Evolutionary conservation across 2,797 vertebrate species (phyloP).

Genomic region (Chiloscyllium punctatum): DNA sequence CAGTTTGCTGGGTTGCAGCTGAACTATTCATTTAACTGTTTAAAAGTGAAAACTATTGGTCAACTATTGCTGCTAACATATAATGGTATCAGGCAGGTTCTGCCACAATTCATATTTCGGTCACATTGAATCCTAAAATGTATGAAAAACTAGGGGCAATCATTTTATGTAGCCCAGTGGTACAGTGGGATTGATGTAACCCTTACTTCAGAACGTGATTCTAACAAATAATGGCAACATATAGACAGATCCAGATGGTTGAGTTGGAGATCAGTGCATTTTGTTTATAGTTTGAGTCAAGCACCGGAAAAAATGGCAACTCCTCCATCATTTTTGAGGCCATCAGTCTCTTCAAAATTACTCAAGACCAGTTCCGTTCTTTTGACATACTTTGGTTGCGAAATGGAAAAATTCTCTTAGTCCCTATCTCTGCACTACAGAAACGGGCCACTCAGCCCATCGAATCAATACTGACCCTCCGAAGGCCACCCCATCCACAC

Average conservation of each 20-base stretch:
- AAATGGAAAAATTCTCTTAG: background rate
- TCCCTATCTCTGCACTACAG: no score
- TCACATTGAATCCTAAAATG: background rate
- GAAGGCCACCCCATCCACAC: no score
- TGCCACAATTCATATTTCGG: background rate
- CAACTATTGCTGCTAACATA: background rate
- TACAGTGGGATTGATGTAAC: background rate
- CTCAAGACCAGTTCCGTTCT: background rate
- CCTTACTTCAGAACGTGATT: background rate
- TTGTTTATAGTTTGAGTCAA: background rate
- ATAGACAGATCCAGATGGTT: background rate
- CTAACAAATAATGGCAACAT: background rate
- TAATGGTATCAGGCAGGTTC: background rate
- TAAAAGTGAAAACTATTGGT: background rate
- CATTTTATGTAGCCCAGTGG: background rate
- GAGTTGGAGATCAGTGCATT: background rate
- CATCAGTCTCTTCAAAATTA: background rate
- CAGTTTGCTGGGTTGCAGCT: background rate
- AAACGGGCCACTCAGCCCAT: no score
- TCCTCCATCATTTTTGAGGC: background rate
- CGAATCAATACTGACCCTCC: no score
- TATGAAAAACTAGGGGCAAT: background rate
- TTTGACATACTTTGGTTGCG: background rate
- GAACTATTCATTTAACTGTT: background rate
- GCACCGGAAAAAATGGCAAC: background rate